Evolutionary conservation across 2,888 invertebrate genomes (phyloP).

Genomic region (Pollenia amentaria): DNA sequence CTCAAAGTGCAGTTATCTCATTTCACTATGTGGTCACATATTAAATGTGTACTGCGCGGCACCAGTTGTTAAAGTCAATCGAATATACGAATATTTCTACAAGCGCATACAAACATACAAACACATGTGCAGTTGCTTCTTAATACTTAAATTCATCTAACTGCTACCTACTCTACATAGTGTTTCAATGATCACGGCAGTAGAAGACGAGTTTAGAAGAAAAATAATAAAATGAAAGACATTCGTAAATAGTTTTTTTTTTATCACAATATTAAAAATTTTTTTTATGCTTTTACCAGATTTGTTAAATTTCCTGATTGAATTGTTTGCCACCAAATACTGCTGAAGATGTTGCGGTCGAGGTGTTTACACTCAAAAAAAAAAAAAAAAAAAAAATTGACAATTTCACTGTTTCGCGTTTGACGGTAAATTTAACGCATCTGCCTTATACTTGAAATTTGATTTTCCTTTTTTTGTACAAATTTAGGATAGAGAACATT

Average conservation of each 20-base stretch:
- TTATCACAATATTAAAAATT: constrained; percentile 28
- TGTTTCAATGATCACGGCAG: constrained; percentile 1
- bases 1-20: constrained; percentile 68
- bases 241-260: constrained; percentile 44
- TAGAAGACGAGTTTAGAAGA: constrained; percentile 11
- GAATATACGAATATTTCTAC: neutral
- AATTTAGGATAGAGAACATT: no score
- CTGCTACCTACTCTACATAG: constrained; percentile 15
- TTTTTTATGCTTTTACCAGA: constrained; percentile 39
- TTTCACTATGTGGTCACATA: constrained; percentile 58
- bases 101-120: neutral
- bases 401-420: no score
- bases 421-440: no score
- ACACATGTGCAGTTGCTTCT: neutral
- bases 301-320: constrained; percentile 59
- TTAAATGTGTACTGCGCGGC: neutral
- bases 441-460: no score
- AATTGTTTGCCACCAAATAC: constrained; percentile 46
- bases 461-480: no score
- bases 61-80: constrained; percentile 21
- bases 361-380: constrained; percentile 20
- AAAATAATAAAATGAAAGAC: neutral
- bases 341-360: constrained; percentile 34
- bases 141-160: constrained; percentile 32
- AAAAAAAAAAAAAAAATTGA: no score